Conservation (phyloP, 2,113 vertebrate genomes). For the Marmota monax region DNA sequence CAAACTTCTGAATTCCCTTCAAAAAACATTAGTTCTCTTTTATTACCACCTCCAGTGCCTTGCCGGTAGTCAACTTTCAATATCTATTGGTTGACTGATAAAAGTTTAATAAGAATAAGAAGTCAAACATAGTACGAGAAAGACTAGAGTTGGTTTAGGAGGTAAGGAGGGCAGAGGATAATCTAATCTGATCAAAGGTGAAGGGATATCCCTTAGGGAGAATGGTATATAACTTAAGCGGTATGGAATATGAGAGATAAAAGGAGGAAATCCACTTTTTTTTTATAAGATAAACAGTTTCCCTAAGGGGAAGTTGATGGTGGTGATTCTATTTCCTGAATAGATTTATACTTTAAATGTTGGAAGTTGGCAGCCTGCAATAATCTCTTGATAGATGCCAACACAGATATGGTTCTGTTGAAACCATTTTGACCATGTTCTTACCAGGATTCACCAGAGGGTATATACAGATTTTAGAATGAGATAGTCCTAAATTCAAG, state of each 20-base stretch:
- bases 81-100: not conserved
- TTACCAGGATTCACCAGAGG: not conserved
- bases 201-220: not conserved
- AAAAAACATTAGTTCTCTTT: not conserved
- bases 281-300: not conserved
- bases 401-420: not conserved
- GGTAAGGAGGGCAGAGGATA: not conserved
- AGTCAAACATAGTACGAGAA: not conserved
- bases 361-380: not conserved
- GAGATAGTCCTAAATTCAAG: not conserved
- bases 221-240: not conserved
- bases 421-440: not conserved
- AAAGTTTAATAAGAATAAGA: not conserved
- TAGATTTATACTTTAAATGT: not conserved
- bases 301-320: not conserved
- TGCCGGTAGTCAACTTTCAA: not conserved
- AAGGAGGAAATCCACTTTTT: not conserved
- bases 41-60: not conserved
- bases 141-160: not conserved
- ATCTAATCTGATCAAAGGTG: not conserved
- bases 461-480: not conserved
- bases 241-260: not conserved
- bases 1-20: not conserved
- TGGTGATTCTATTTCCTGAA: constrained; percentile 7
- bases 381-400: not conserved